Evolutionary conservation across 2,888 invertebrate species (phyloP), one percentile per base, ranked within the genome.

Genomic region (Therioaphis trifolii): DNA sequence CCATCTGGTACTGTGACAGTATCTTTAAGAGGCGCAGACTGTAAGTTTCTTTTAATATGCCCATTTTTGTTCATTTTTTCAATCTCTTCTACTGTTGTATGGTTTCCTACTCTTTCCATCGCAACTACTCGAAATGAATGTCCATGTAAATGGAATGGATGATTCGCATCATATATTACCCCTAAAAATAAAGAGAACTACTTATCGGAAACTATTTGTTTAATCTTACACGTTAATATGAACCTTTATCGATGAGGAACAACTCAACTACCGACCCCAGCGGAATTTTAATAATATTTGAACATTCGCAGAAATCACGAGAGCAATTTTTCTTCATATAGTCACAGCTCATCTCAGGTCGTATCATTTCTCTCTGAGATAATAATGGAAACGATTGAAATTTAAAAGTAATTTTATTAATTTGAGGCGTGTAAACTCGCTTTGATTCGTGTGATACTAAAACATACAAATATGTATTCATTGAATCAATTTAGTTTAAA

Each of bases 1-100:
- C 96, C 96, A 88, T 96, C 96, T 0, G 96, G 96, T 0, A 96
- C 94, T 0, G 96, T 95, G 0, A 96, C 94, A 0, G 96, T 96
- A 87, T 97, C 97, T 89, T 97, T 97, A 3, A 94, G 89, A 0
- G 96, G 95, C 0, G 96, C 93, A 84, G 92, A 91, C 61, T 91
- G 89, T 0, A 96, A 89, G 87, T 95, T 95, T 75, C 96, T 90
- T 84, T 91, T 91, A 12, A 96, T 90, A 18, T 91, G 88, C 18
- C 95, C 96, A 52, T 90, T 90, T 86, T 90, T 89, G 87, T 96
- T 96, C 85, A 93, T 89, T 46, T 91, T 91, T 88, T 93, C 92
- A 4, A 93, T 91, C 88, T 93, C 90, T 86, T 93, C 93, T 29
- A 93, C 90, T 0, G 95, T 93, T 0, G 93, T 92, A 84, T 91